phyloP scores from a whole-genome alignment of 2,888 invertebrate species.

The Apodemia mormo region DNA sequence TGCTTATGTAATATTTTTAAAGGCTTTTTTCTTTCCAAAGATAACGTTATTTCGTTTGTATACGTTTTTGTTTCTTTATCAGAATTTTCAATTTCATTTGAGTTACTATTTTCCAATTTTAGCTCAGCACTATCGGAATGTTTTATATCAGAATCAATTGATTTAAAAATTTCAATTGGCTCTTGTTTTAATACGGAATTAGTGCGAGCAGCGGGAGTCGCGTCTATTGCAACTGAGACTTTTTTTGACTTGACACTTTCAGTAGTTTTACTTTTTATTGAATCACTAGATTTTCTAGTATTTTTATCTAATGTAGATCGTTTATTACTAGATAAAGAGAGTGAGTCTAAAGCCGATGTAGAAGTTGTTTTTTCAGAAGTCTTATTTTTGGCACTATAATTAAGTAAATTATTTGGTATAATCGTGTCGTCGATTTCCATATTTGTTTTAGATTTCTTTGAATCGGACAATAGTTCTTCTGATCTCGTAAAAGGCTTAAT shows the following conservation, averaged over 20 bases:
- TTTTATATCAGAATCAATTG: slow-evolving; percentile 71
- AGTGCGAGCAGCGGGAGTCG: slow-evolving; percentile 88
- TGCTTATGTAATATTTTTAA: slow-evolving; percentile 84
- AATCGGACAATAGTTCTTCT: slow-evolving; percentile 68
- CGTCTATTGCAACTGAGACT: slow-evolving; percentile 90
- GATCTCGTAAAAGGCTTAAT: slow-evolving; percentile 70
- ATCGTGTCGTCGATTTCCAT: slow-evolving; percentile 45
- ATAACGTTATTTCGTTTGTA: slow-evolving; percentile 65
- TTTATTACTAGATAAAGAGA: slow-evolving; percentile 66
- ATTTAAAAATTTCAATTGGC: slow-evolving; percentile 88
- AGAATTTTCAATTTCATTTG: slow-evolving; percentile 31
- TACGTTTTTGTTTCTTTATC: slow-evolving; percentile 52
- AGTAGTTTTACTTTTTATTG: slow-evolving; percentile 65
- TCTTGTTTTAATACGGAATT: slow-evolving; percentile 88
- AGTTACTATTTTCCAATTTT: slow-evolving; percentile 38
- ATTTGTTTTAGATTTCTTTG: slow-evolving; percentile 50
- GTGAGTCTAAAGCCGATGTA: slow-evolving; percentile 71
- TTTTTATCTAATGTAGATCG: slow-evolving; percentile 53
- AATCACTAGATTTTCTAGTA: slow-evolving; percentile 68
- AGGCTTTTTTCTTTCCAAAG: slow-evolving; percentile 54
- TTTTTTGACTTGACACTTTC: slow-evolving; percentile 82
- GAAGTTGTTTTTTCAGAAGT: slow-evolving; percentile 75
- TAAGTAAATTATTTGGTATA: slow-evolving; percentile 45
- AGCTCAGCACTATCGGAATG: slow-evolving; percentile 52
- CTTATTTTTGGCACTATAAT: slow-evolving; percentile 53